Percentiles rank a stretch among this genome's conserved stretches.
These are phyloP conservation scores for Sapayoa aenigma DNA, from an alignment of 2,113 vertebrate genomes.

Conservation along the genomic window DNA sequence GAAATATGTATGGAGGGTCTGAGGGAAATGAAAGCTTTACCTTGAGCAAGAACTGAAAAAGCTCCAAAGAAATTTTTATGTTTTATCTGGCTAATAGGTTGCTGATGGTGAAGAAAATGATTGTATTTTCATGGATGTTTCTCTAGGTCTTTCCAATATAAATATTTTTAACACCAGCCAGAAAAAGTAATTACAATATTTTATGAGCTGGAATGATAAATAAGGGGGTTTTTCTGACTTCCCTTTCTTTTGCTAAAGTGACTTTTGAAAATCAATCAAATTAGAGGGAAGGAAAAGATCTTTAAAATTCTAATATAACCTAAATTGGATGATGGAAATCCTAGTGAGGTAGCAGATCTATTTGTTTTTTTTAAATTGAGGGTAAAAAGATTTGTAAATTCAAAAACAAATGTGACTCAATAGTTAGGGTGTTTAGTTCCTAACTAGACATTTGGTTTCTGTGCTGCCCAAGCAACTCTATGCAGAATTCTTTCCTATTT, in stretches of 20 bases:
- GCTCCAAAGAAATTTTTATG: background rate
- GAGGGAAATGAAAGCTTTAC: background rate
- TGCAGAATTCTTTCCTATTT: background rate
- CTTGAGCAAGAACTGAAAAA: background rate
- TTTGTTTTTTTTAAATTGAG: background rate
- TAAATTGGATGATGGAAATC: background rate
- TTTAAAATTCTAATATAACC: background rate
- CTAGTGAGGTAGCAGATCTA: background rate
- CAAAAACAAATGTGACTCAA: background rate
- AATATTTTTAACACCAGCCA: background rate
- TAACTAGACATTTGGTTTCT: background rate
- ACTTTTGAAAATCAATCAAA: background rate
- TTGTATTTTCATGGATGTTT: background rate
- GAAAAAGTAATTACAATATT: background rate
- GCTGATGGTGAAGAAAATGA: background rate
- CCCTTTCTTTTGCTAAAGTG: background rate
- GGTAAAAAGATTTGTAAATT: too few relatives aligned
- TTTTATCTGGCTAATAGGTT: background rate
- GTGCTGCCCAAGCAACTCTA: background rate
- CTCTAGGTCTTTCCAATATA: background rate
- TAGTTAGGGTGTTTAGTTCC: background rate
- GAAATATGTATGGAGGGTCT: background rate
- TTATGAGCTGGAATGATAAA: background rate
- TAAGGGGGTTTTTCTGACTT: rapidly evolving
- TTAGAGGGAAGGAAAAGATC: background rate